phyloP scores from a whole-genome alignment of 1,140 invertebrate species.

The Campoletis sonorensis region DNA sequence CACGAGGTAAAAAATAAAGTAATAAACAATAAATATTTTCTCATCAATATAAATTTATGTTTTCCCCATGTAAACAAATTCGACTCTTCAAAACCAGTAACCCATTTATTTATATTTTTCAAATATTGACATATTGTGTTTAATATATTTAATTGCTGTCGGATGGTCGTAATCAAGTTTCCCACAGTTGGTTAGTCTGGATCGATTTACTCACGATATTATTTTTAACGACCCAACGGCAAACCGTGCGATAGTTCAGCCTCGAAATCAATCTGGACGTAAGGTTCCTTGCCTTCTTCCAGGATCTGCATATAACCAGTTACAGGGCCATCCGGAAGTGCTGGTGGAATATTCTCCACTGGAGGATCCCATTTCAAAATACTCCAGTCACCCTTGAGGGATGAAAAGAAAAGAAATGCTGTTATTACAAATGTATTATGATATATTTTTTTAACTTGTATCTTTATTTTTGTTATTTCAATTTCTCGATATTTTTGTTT shows the following conservation, averaged over 20 bases:
- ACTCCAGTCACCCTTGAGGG: conserved; percentile 1
- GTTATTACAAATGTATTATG: too few relatives aligned
- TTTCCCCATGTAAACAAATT: too few relatives aligned
- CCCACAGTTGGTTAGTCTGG: neutral
- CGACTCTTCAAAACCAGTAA: too few relatives aligned
- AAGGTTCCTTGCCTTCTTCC: too few relatives aligned
- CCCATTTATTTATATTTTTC: too few relatives aligned
- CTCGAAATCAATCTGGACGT: conserved; percentile 12
- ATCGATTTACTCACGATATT: neutral
- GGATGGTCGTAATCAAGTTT: neutral
- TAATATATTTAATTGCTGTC: neutral
- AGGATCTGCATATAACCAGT: neutral
- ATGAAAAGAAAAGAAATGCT: too few relatives aligned
- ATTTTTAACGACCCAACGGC: conserved; percentile 27
- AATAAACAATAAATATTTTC: too few relatives aligned
- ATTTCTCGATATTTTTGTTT: too few relatives aligned
- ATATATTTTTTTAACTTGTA: too few relatives aligned
- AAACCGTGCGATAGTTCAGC: conserved; percentile 16
- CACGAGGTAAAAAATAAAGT: too few relatives aligned
- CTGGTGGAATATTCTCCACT: conserved; percentile 9
- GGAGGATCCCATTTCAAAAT: conserved; percentile 13
- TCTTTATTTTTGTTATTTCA: too few relatives aligned
- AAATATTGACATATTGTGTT: neutral
- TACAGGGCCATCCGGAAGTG: conserved; percentile 31
- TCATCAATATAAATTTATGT: too few relatives aligned